Base-by-base conservation (phyloP, 2,888 invertebrate genomes). In the Pristionchus exspectatus region DNA sequence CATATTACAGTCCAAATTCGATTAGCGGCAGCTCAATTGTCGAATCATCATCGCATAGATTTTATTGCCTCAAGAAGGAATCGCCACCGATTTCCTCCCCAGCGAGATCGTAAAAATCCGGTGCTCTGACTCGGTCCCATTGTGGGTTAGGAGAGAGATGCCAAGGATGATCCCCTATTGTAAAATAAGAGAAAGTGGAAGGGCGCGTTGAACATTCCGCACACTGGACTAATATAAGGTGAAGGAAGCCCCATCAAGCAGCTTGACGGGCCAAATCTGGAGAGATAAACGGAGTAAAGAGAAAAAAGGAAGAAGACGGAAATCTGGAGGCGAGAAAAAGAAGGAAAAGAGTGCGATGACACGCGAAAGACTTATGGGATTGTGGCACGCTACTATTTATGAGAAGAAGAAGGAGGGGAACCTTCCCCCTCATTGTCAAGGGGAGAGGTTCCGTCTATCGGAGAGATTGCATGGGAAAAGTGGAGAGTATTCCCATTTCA, bases 341-440 rank as follows among this genome's bases (percentile, higher is more conserved):
- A 44, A 74, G 77, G 24, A 44, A 44, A 77, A 77, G 77, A 77
- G 69, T 12, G 72, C 77, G 77, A 77, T 77, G 77, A 77, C 77
- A 77, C 44, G 77, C 77, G 44, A 77, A 77, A 44, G 77, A 77
- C 38, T 77, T 77, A 77, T 77, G 38, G 44, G 44, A 24, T 24
- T 38, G 44, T 5, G 74, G 27, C 16, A 44, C 44, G 77, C 27
- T 69, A 69, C 69, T 33, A 77, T 77, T 77, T 77, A 77, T 77
- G 44, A 44, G 30, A 4, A 66, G 14, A 18, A 24, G 69, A 69
- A 30, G n/a, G 69, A 66, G 63, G 63, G 24, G 69, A 30, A 69
- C 27, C 69, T 24, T 66, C 9, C 18, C 59, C 59, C 14, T 59
- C 7, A 14, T 14, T 63, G 14, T 66, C 66, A 7, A 0, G 2